A percentile compares a stretch with the other conserved stretches of the same genome.
These are phyloP conservation scores for Lydus trimaculatus DNA, from an alignment of 2,888 invertebrate genomes.

Conservation along the genomic window DNA sequence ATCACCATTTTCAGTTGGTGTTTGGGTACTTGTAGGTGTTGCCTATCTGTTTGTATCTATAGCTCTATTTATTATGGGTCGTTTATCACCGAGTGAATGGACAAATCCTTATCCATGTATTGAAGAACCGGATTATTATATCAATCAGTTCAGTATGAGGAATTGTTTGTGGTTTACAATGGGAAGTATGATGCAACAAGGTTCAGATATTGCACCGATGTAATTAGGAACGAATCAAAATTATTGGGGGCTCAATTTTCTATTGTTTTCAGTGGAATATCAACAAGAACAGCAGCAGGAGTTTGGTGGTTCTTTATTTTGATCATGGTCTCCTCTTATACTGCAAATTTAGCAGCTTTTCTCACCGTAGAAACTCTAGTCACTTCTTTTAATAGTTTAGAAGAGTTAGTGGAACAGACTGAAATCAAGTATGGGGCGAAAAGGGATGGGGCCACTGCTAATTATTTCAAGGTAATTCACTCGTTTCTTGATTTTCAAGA, in stretches of 20 bases:
- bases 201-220: conserved; percentile 88
- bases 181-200: conserved; percentile 85
- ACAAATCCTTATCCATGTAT: conserved; percentile 87
- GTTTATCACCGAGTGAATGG: conserved; percentile 88
- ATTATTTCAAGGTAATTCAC: conserved; percentile 81
- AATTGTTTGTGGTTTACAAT: conserved; percentile 91
- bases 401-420: conserved; percentile 83
- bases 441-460: conserved; percentile 83
- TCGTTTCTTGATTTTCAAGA: background rate
- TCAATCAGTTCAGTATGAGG: conserved; percentile 83
- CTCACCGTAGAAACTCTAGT: conserved; percentile 81
- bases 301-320: conserved; percentile 91
- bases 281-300: conserved; percentile 86
- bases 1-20: conserved; percentile 81
- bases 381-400: conserved; percentile 78
- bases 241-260: too few species aligned
- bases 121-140: conserved; percentile 81
- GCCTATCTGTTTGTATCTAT: conserved; percentile 83
- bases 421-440: conserved; percentile 89
- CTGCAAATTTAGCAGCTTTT: conserved; percentile 91
- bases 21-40: conserved; percentile 85
- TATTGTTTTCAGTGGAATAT: conserved; percentile 71
- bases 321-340: conserved; percentile 87
- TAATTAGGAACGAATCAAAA: conserved; percentile 54
- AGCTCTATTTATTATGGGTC: conserved; percentile 79